These are phyloP conservation scores for Tragopan temminckii DNA, from an alignment of 2,797 vertebrate genomes.

Conservation along the genomic window DNA sequence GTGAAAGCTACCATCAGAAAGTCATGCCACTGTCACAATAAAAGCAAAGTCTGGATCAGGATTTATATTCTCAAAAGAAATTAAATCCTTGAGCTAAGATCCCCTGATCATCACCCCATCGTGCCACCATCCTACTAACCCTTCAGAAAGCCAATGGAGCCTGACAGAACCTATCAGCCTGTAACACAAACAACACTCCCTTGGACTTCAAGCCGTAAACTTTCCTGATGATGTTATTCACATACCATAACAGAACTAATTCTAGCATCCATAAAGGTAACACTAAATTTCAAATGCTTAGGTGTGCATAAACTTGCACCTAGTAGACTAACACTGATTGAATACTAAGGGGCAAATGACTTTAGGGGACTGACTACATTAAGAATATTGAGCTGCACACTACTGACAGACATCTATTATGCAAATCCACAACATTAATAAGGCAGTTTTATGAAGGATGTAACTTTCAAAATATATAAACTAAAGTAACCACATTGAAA, in stretches of 20 bases:
- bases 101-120: slow-evolving; percentile 6
- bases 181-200: slow-evolving; percentile 39
- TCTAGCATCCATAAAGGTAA: neutral
- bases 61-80: slow-evolving; percentile 26
- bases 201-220: neutral
- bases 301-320: neutral
- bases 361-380: neutral
- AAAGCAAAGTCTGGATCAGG: neutral
- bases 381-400: neutral
- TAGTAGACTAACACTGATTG: neutral
- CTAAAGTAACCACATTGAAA: neutral
- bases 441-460: neutral
- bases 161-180: slow-evolving; percentile 56
- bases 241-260: neutral
- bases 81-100: slow-evolving; percentile 23
- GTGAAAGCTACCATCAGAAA: neutral
- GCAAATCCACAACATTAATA: slow-evolving; percentile 3
- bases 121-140: neutral
- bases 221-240: neutral
- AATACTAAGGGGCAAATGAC: neutral
- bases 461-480: neutral
- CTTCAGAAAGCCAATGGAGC: slow-evolving; percentile 41
- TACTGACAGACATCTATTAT: neutral
- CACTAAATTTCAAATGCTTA: neutral
- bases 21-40: neutral